These are phyloP conservation scores for Tyto alba DNA, from an alignment of 2,113 vertebrate genomes.

Conservation along the genomic window DNA sequence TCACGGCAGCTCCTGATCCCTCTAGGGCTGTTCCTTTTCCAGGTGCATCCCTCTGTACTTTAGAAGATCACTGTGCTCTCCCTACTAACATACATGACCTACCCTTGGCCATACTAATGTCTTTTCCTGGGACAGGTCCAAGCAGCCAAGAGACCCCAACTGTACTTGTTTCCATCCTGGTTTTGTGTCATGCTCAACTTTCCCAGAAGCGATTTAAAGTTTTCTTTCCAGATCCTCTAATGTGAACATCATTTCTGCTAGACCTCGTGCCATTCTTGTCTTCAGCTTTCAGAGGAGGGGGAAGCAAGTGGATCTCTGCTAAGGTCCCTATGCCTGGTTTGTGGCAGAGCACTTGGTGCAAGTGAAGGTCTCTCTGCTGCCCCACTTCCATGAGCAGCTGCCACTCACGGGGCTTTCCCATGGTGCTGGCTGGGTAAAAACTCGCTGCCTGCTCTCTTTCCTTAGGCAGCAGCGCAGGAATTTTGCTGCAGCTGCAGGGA, in stretches of 20 bases:
- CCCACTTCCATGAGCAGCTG: background rate
- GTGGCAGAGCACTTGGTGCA: background rate
- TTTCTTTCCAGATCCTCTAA: background rate
- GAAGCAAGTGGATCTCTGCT: background rate
- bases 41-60: background rate
- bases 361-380: background rate
- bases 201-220: background rate
- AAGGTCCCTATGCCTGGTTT: fast-evolving
- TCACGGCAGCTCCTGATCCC: background rate
- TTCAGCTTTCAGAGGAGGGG: background rate
- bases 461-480: background rate
- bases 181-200: background rate
- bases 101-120: background rate
- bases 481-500: background rate
- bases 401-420: background rate
- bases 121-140: background rate
- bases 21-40: background rate
- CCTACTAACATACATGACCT: background rate
- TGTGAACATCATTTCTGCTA: background rate
- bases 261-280: background rate
- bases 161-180: background rate
- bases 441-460: background rate
- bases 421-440: fast-evolving
- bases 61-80: background rate
- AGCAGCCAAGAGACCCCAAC: background rate